phyloP scores from a whole-genome alignment of 2,797 vertebrate species.

The Hafferia zeledoni region DNA sequence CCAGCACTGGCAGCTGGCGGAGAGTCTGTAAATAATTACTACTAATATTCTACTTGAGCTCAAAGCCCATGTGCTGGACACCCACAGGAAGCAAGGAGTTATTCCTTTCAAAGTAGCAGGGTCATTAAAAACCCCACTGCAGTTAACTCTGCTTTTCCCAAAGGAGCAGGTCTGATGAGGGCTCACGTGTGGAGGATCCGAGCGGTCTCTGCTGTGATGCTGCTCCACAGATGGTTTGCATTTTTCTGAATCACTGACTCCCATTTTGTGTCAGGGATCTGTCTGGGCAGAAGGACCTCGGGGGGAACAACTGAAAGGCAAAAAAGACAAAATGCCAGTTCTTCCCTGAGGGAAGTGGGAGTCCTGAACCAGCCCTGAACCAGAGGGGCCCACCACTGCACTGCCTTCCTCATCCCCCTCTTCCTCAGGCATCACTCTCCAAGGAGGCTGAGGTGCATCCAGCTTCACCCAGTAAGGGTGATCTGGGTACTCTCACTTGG shows the following conservation, averaged over 20 bases:
- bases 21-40: background rate
- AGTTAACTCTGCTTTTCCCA: background rate
- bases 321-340: background rate
- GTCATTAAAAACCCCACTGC: background rate
- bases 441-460: background rate
- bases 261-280: background rate
- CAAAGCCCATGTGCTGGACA: background rate
- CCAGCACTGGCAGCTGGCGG: rapidly evolving
- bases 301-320: background rate
- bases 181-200: background rate
- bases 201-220: background rate
- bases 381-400: background rate
- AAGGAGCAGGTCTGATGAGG: background rate
- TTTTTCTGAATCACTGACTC: background rate
- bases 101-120: background rate
- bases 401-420: background rate
- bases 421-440: background rate
- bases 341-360: background rate
- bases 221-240: background rate
- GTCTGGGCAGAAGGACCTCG: background rate
- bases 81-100: background rate
- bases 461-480: background rate
- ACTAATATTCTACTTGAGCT: background rate
- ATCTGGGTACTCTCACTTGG: background rate
- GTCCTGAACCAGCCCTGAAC: background rate